Percentiles rank a stretch among this genome's conserved stretches.
These are phyloP conservation scores for Seira musarum DNA, from an alignment of 2,888 invertebrate genomes.

Conservation along the genomic window DNA sequence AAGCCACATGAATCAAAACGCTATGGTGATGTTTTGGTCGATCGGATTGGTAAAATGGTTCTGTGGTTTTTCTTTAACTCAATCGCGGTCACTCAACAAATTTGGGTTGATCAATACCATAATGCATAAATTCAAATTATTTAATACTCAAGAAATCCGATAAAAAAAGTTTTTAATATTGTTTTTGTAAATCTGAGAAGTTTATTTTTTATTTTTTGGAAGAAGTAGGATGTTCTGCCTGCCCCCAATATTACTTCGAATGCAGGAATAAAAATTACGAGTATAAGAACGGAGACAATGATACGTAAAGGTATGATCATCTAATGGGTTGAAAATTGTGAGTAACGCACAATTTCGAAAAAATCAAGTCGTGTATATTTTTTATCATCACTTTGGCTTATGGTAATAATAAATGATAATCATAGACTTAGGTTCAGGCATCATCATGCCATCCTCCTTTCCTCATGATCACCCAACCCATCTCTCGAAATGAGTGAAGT, in stretches of 20 bases:
- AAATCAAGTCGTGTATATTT: too few relatives aligned
- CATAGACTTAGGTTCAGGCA: conserved; percentile 19
- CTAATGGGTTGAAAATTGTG: neutral
- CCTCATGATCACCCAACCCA: conserved; percentile 46
- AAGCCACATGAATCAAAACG: neutral
- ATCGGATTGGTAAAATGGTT: too few relatives aligned
- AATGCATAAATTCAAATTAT: too few relatives aligned
- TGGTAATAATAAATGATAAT: conserved; percentile 20
- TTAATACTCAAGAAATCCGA: too few relatives aligned
- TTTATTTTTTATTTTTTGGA: neutral
- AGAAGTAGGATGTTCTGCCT: neutral
- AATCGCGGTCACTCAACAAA: too few relatives aligned
- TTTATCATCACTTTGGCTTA: neutral
- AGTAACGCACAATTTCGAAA: too few relatives aligned
- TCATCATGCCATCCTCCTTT: conserved; percentile 3
- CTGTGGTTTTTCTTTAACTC: too few relatives aligned
- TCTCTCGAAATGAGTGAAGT: conserved; percentile 9
- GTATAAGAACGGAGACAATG: conserved; percentile 2
- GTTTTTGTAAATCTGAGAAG: too few relatives aligned
- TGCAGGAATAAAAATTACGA: neutral
- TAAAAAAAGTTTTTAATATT: too few relatives aligned
- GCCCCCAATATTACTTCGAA: neutral
- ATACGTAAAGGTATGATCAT: neutral
- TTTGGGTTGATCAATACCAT: too few relatives aligned
- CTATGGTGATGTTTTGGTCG: too few relatives aligned